Base-by-base conservation (phyloP, 2,888 invertebrate genomes). In the Brassicogethes aeneus region DNA sequence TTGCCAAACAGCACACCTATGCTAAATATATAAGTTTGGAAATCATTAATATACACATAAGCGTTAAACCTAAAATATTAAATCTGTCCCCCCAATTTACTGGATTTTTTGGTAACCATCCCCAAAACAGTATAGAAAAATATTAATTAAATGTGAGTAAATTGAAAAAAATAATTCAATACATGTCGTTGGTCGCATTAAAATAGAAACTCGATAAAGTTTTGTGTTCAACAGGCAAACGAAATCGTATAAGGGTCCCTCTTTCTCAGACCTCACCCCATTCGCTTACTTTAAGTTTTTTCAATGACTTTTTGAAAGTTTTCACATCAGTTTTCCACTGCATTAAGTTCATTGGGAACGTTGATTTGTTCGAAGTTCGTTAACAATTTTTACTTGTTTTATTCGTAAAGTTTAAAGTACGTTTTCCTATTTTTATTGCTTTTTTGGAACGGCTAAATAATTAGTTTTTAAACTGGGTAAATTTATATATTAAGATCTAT, bases 301-400 rank as follows among this genome's bases (percentile, higher is more conserved):
- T 47, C 41, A 16, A 45, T 41, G 42, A 37, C 45, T 45, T 45
- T 43, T 45, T 33, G 30, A 45, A 45, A 50, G 46, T 48, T 52
- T 50, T 46, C 46, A 41, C 50, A 51, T 53, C 47, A 49, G 43
- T 49, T 52, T 55, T 54, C 51, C 52, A 46, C 46, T 47, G 52
- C 51, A 54, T 55, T 54, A 52, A 53, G 42, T 50, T 47, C 45
- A 45, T 40, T 38, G 51, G 45, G n/a, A 43, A 52, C 46, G 51
- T 45, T 55, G 50, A 53, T 52, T 53, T 51, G 46, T 47, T 45
- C 44, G 32, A 41, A 51, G 44, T 43, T 51, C 47, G 46, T 50
- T 45, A 48, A 50, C 46, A 43, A 42, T 45, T 46, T 52, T 53
- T 50, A 43, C 41, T 43, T 43, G 37, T 39, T 48, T 41, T 45